These are phyloP conservation scores for Pachypeltis micranthus DNA, from an alignment of 1,140 invertebrate species.

Conservation along the genomic window DNA sequence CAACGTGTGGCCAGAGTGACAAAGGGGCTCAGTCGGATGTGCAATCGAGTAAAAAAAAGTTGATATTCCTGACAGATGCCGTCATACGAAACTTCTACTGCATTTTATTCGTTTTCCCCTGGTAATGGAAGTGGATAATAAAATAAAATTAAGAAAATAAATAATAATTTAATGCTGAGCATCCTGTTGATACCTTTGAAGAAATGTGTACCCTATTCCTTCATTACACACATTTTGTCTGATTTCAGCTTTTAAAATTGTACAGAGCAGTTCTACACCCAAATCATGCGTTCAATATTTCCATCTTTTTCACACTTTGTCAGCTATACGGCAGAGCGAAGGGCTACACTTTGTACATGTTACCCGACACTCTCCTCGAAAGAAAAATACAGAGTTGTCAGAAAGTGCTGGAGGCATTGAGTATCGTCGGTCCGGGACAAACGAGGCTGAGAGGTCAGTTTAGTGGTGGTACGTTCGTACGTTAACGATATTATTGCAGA, in stretches of 20 bases:
- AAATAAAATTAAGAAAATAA: too few relatives aligned
- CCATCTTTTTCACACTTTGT: slow-evolving; percentile 47
- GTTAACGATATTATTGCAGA: not conserved
- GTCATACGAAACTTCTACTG: too few relatives aligned
- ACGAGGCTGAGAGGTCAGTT: slow-evolving; percentile 53
- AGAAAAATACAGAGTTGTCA: slow-evolving; percentile 61
- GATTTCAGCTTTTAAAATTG: slow-evolving; percentile 43
- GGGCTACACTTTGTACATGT: slow-evolving; percentile 54
- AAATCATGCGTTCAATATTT: slow-evolving; percentile 48
- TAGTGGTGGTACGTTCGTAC: not conserved
- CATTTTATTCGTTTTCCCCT: too few relatives aligned
- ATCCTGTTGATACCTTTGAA: too few relatives aligned
- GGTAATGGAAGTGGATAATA: too few relatives aligned
- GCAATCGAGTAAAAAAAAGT: too few relatives aligned
- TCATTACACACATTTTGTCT: not conserved
- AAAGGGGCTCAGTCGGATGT: too few relatives aligned
- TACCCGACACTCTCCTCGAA: slow-evolving; percentile 56
- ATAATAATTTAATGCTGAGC: too few relatives aligned
- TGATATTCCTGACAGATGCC: too few relatives aligned
- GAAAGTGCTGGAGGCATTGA: slow-evolving; percentile 50
- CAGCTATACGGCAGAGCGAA: slow-evolving; percentile 63
- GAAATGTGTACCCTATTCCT: too few relatives aligned
- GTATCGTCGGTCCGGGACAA: slow-evolving; percentile 60
- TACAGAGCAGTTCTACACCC: slow-evolving; percentile 58
- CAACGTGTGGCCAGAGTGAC: too few relatives aligned